Evolutionary conservation across 2,797 vertebrate species (phyloP), one percentile per base, ranked within the genome.

Genomic region (Oreonectes daqikongensis): DNA sequence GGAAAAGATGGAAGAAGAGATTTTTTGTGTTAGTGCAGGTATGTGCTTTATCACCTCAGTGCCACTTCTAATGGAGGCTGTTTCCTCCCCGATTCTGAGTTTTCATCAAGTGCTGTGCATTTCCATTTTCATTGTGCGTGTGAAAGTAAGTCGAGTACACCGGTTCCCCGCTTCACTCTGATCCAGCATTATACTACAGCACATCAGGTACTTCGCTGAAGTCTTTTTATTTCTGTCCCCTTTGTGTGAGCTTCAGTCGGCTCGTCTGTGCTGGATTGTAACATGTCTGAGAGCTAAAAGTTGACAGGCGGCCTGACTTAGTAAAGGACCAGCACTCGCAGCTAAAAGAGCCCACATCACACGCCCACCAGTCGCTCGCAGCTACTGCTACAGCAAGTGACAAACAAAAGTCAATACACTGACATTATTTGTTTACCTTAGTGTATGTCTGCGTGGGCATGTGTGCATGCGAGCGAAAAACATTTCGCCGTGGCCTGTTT

Each of bases 21-120:
- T 99, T 98, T 89, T 99, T 98, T 88, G 97, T 99, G 74, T 90
- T 99, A 77, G 97, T 99, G 65, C 97, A 99, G 96, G 97, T 99
- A 95, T 92, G 85, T 64, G 44, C 22, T 40, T 60, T 52, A 35
- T 59, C 32, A 44, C 65, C 28, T 42, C 22, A 44, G 53, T 42
- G 53, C 28, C 11, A 65, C 65, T 44, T 52, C 40, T 50, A 42
- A 73, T 35, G 59, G 40, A 69, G 48, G 40, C 6, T 20, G 12
- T 30, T 71, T 46, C 50, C 22, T 69, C 17, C n/a, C 60, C 17
- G 35, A 52, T 64, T 42, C 22, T 2, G 28, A 18, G 10, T 50
- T 50, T 15, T 72, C n/a, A 67, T 75, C 50, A 35, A 75, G 26
- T 52, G 22, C 44, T 77, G 52, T 59, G 57, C 67, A 77, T 61